Conservation (phyloP, 2,113 vertebrate genomes). For the Hemichromis elongatus region DNA sequence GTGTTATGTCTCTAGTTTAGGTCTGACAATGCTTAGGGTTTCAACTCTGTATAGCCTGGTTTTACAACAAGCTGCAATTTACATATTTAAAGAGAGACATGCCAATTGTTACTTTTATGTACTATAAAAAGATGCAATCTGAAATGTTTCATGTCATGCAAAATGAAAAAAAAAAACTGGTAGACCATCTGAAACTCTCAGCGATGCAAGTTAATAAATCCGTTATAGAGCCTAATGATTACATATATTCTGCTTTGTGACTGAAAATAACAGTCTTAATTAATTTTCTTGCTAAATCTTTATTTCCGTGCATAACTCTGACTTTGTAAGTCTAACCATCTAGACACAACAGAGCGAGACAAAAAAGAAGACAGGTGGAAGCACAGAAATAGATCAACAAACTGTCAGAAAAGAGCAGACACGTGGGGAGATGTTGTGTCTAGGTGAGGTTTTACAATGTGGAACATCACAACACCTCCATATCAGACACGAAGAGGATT, state of each 20-base stretch:
- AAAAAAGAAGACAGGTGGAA: neutral
- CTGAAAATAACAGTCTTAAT: neutral
- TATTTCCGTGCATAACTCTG: neutral
- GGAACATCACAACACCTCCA: conserved; percentile 39
- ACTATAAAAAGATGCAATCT: neutral
- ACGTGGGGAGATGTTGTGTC: conserved; percentile 3
- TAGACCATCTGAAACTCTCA: neutral
- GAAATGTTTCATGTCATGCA: neutral
- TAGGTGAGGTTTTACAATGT: conserved; percentile 27
- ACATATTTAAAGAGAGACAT: neutral
- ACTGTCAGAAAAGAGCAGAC: conserved; percentile 18
- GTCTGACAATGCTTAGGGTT: neutral
- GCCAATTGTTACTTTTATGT: neutral
- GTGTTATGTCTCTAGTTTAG: neutral
- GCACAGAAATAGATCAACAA: conserved; percentile 37
- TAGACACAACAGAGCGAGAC: neutral
- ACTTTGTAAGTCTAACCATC: neutral
- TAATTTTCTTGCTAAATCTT: neutral
- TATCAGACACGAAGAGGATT: conserved; percentile 35
- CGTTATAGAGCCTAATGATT: neutral
- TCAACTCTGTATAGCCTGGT: neutral
- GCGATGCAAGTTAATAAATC: neutral
- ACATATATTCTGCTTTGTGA: neutral
- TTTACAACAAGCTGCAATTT: neutral
- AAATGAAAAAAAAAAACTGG: neutral